Conservation (phyloP, 2,113 vertebrate genomes). For the Dunckerocampus dactyliophorus region DNA sequence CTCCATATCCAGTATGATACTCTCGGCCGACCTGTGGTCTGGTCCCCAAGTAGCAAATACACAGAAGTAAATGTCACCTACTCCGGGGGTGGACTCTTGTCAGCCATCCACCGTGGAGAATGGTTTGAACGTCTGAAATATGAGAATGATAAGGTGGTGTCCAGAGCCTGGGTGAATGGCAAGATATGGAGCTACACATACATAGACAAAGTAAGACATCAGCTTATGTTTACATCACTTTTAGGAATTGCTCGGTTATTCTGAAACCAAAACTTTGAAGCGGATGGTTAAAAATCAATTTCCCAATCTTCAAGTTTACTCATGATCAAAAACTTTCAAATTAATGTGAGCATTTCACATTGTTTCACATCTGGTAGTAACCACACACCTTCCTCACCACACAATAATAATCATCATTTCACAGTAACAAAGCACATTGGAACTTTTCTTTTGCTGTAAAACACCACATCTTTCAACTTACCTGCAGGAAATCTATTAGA, state of each 20-base stretch:
- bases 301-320: not conserved
- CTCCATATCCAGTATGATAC: conserved; percentile 92
- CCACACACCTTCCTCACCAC: no score
- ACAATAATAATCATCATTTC: no score
- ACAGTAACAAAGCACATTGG: no score
- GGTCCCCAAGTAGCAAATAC: conserved; percentile 95
- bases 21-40: conserved; percentile 85
- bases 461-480: no score
- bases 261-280: conserved; percentile 27
- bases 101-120: conserved; percentile 87
- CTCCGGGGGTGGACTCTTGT: conserved; percentile 82
- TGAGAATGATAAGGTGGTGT: conserved; percentile 88
- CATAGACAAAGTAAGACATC: conserved; percentile 83
- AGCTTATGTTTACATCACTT: not conserved
- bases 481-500: not conserved
- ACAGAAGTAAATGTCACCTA: conserved; percentile 96
- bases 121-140: conserved; percentile 97
- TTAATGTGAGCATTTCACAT: no score
- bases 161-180: conserved; percentile 93
- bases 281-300: not conserved
- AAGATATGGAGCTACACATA: conserved; percentile 99
- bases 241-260: not conserved
- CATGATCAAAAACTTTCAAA: not conserved
- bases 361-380: no score
- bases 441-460: not conserved